These are phyloP conservation scores for Pheosia gnoma DNA, from an alignment of 2,888 invertebrate species.

Conservation along the genomic window DNA sequence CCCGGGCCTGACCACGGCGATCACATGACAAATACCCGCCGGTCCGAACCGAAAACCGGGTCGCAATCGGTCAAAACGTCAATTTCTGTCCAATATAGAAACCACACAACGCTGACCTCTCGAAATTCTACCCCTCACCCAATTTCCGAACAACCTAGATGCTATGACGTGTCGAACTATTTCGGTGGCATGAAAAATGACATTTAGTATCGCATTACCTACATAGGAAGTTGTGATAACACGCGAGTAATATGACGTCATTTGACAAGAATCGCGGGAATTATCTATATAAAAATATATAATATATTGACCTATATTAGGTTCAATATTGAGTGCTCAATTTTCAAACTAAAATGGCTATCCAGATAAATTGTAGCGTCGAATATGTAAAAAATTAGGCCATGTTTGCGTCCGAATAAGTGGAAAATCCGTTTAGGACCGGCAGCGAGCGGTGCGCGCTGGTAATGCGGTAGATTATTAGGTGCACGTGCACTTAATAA, in stretches of 20 bases:
- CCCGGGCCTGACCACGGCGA: slow-evolving; percentile 29
- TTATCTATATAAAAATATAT: background rate
- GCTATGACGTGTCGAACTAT: slow-evolving; percentile 17
- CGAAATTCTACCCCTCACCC: slow-evolving; percentile 11
- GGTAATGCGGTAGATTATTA: slow-evolving; percentile 47
- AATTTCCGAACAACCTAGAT: slow-evolving; percentile 5
- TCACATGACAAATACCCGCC: slow-evolving; percentile 39
- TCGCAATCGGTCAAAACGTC: slow-evolving; percentile 50
- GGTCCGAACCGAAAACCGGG: slow-evolving; percentile 39
- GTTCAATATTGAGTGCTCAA: slow-evolving; percentile 22
- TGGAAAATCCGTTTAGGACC: slow-evolving; percentile 39
- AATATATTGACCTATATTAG: slow-evolving; percentile 16
- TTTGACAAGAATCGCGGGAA: slow-evolving; percentile 32
- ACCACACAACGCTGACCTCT: slow-evolving; percentile 26
- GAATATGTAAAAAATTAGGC: slow-evolving; percentile 37
- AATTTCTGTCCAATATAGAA: slow-evolving; percentile 29
- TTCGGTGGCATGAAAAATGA: slow-evolving; percentile 33
- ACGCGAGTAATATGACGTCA: slow-evolving; percentile 41
- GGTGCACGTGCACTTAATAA: slow-evolving; percentile 33
- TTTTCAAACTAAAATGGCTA: slow-evolving; percentile 29
- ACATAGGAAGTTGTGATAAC: slow-evolving; percentile 40
- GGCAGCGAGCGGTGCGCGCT: slow-evolving; percentile 29
- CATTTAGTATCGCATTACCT: slow-evolving; percentile 41
- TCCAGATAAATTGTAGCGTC: slow-evolving; percentile 28
- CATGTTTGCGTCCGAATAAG: slow-evolving; percentile 37